phyloP scores from a whole-genome alignment of 2,888 invertebrate species.

The Formica aserva region DNA sequence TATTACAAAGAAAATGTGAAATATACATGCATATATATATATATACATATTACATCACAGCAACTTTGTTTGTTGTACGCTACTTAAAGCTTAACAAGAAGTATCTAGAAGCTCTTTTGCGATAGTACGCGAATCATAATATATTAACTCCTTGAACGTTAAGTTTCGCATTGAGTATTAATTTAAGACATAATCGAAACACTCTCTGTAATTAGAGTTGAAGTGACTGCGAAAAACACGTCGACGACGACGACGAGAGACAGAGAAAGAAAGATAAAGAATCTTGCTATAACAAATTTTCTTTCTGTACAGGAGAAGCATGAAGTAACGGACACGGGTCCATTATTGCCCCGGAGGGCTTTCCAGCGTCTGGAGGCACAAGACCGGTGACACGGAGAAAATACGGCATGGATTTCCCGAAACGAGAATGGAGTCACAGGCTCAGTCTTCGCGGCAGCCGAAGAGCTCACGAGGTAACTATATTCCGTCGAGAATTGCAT shows the following conservation, averaged over 20 bases:
- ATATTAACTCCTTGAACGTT: constrained; percentile 21
- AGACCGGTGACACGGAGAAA: constrained; percentile 74
- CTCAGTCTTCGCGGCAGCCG: constrained; percentile 91
- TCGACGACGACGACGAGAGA: not conserved
- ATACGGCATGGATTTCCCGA: constrained; percentile 89
- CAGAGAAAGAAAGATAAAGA: not conserved
- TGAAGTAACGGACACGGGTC: constrained; percentile 70
- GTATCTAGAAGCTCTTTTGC: constrained; percentile 16
- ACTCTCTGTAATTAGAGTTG: constrained; percentile 5
- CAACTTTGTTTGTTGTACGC: not conserved
- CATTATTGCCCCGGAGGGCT: constrained; percentile 63
- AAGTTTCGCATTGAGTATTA: constrained; percentile 24
- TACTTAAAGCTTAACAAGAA: constrained; percentile 1
- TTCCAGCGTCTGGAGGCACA: constrained; percentile 34
- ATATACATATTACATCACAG: not conserved
- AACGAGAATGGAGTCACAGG: constrained; percentile 91
- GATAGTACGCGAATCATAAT: not conserved
- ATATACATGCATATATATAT: not conserved
- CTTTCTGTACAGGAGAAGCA: constrained; percentile 67
- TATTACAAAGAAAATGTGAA: not conserved
- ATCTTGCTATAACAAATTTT: constrained; percentile 9
- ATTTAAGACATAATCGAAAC: not conserved
- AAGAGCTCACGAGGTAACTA: constrained; percentile 87
- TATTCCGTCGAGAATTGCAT: not conserved
- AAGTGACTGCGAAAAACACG: not conserved